These are phyloP conservation scores for Phoebastria nigripes DNA, from an alignment of 2,797 vertebrate genomes.

Conservation along the genomic window DNA sequence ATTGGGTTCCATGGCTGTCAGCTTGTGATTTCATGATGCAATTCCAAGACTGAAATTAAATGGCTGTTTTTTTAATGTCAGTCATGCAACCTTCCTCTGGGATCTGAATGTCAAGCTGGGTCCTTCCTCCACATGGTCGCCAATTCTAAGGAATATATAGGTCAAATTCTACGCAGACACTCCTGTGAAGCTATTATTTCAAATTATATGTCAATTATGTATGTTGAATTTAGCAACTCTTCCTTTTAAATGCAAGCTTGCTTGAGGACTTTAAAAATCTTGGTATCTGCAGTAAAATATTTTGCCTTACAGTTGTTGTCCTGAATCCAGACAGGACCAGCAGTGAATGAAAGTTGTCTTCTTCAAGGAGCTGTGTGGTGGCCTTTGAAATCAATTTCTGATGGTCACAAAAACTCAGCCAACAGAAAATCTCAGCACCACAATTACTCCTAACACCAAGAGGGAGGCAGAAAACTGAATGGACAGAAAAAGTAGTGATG, in stretches of 20 bases:
- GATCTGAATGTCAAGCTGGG: conserved; percentile 44
- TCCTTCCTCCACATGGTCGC: conserved; percentile 18
- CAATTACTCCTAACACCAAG: neutral
- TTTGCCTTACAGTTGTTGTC: neutral
- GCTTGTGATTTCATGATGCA: neutral
- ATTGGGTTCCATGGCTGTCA: neutral
- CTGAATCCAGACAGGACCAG: neutral
- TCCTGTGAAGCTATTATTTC: conserved; percentile 53
- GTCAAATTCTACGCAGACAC: conserved; percentile 45
- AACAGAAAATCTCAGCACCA: neutral
- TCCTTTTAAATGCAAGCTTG: conserved; percentile 40
- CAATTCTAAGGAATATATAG: conserved; percentile 42
- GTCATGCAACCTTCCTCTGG: conserved; percentile 34
- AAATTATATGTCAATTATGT: conserved; percentile 44
- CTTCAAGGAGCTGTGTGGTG: neutral
- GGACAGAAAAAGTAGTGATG: neutral
- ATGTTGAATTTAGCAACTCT: conserved; percentile 54
- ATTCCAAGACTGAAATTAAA: conserved; percentile 20
- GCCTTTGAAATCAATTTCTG: neutral
- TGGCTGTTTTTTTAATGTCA: neutral
- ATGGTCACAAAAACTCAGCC: neutral
- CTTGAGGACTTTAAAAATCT: conserved; percentile 29
- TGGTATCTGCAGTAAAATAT: neutral
- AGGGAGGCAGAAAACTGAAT: neutral
- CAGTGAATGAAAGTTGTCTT: neutral